A percentile compares a stretch with the other conserved stretches of the same genome.
Evolutionary conservation across 2,888 invertebrate species (phyloP).

Genomic region (Drosophila quinaria): DNA sequence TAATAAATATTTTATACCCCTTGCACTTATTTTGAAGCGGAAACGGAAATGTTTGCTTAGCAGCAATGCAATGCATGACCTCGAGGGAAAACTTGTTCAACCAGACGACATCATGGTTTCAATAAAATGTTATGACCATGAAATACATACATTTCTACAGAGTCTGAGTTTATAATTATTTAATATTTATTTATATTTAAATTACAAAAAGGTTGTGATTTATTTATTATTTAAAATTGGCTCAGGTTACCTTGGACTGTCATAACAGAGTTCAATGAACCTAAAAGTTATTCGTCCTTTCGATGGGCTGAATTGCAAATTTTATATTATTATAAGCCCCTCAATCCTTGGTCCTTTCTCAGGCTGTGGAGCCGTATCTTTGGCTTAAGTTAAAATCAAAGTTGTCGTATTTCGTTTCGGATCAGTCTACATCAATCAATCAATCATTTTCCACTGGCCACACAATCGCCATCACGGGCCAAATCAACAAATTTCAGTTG

Average conservation of each 20-base stretch:
- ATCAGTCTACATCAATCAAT: conserved; percentile 70
- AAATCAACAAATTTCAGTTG: conserved; percentile 60
- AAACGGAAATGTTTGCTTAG: conserved; percentile 59
- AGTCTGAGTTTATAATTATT: neutral
- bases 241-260: neutral
- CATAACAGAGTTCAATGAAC: conserved; percentile 38
- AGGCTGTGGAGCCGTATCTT: neutral
- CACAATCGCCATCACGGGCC: conserved; percentile 33
- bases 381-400: conserved; percentile 70
- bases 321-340: conserved; percentile 25
- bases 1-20: conserved; percentile 20
- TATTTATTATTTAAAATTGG: neutral
- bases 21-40: conserved; percentile 10
- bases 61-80: conserved; percentile 29
- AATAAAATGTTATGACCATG: conserved; percentile 22
- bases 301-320: conserved; percentile 5
- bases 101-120: conserved; percentile 12
- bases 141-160: neutral
- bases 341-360: neutral
- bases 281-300: conserved; percentile 13
- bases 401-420: conserved; percentile 45
- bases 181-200: neutral
- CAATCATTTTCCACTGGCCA: conserved; percentile 63
- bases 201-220: neutral
- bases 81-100: conserved; percentile 12